phyloP scores from a whole-genome alignment of 2,888 invertebrate genomes.

The Neoaliturus tenellus region DNA sequence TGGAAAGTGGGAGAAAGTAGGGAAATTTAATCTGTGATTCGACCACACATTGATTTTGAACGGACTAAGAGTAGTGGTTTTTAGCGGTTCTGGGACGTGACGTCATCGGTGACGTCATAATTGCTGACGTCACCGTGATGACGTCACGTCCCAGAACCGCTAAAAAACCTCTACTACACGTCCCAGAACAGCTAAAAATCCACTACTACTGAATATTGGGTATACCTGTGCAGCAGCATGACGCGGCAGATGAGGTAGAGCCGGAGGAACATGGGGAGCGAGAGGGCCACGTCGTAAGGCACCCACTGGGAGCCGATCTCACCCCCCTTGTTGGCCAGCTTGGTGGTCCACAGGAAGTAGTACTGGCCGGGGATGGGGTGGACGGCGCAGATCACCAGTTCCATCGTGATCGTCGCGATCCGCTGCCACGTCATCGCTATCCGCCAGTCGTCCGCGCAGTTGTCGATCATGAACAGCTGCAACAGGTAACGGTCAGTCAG shows the following conservation, averaged over 20 bases:
- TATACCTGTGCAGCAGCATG: slow-evolving; percentile 91
- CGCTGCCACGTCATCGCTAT: slow-evolving; percentile 99
- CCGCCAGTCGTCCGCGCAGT: slow-evolving; percentile 99
- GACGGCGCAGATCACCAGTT: slow-evolving; percentile 96
- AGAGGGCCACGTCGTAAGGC: slow-evolving; percentile 97
- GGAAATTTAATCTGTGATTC: too few species aligned
- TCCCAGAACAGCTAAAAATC: too few species aligned
- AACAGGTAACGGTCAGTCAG: slow-evolving; percentile 77
- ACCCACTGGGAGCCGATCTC: slow-evolving; percentile 81
- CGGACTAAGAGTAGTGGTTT: too few species aligned
- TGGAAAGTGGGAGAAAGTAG: too few species aligned
- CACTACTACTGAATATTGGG: too few species aligned
- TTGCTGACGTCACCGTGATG: too few species aligned
- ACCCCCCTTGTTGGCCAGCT: slow-evolving; percentile 90
- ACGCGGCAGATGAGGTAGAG: slow-evolving; percentile 99
- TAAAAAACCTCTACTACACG: too few species aligned
- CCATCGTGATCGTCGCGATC: slow-evolving; percentile 93
- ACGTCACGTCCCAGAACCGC: too few species aligned
- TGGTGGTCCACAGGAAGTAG: slow-evolving; percentile 97
- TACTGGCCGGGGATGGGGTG: slow-evolving; percentile 99
- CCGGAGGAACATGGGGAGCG: slow-evolving; percentile 99
- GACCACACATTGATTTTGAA: too few species aligned
- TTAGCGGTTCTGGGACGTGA: too few species aligned
- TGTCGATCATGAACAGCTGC: slow-evolving; percentile 99
- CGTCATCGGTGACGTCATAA: too few species aligned